A percentile compares a stretch with the other conserved stretches of the same genome.
phyloP scores from a whole-genome alignment of 2,797 vertebrate species.

The Sebastes vulpes region DNA sequence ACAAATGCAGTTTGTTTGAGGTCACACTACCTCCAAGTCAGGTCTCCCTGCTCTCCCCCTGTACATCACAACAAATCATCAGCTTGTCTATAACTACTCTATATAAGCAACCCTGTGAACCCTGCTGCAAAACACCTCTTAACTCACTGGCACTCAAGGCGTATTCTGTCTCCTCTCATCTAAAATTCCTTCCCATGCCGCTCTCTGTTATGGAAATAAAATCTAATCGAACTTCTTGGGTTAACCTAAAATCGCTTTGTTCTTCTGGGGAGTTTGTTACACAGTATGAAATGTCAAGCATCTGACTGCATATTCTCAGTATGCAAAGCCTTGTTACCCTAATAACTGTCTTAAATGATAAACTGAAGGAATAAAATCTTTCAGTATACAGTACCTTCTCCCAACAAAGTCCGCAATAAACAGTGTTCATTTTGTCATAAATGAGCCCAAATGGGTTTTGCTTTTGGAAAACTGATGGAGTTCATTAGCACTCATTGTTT shows the following conservation, averaged over 20 bases:
- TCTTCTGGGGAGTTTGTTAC: constrained; percentile 42
- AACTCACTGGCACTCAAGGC: constrained; percentile 24
- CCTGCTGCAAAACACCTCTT: constrained; percentile 58
- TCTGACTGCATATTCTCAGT: constrained; percentile 42
- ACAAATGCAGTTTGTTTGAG: constrained; percentile 84
- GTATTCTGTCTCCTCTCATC: constrained; percentile 3
- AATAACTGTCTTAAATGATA: constrained; percentile 32
- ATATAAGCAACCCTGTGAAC: constrained; percentile 71
- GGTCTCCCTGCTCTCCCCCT: constrained; percentile 39
- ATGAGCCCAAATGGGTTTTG: constrained; percentile 41
- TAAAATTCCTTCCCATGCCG: constrained; percentile 25
- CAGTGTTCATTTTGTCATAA: constrained; percentile 47
- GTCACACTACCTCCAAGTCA: constrained; percentile 72
- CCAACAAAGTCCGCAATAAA: constrained; percentile 38
- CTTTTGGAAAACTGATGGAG: constrained; percentile 55
- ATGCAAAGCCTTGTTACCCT: constrained; percentile 25
- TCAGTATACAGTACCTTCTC: constrained; percentile 23
- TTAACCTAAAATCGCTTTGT: constrained; percentile 38
- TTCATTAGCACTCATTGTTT: constrained; percentile 57
- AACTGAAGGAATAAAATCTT: constrained; percentile 51
- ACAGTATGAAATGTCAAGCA: constrained; percentile 45
- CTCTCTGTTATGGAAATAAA: constrained; percentile 31
- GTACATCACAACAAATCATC: constrained; percentile 79
- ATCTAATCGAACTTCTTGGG: constrained; percentile 30
- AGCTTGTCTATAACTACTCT: constrained; percentile 74